phyloP scores from a whole-genome alignment of 2,888 invertebrate species.

The Brenthis ino region DNA sequence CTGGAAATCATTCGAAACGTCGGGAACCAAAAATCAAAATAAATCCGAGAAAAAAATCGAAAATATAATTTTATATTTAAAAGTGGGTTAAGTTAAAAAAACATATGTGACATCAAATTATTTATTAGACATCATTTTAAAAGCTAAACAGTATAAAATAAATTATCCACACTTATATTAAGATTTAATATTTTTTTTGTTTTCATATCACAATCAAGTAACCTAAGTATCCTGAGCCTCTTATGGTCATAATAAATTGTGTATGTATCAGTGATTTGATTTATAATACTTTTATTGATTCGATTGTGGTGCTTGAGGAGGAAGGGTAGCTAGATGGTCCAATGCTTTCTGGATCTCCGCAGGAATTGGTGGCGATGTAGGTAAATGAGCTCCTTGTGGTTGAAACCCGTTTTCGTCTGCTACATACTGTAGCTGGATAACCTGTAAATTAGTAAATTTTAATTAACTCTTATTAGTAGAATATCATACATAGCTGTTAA shows the following conservation, averaged over 20 bases:
- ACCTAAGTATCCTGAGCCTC: constrained; percentile 18
- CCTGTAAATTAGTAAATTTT: constrained; percentile 50
- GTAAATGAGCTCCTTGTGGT: constrained; percentile 84
- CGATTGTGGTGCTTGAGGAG: constrained; percentile 69
- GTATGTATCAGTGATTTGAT: constrained; percentile 9
- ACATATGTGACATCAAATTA: constrained; percentile 12
- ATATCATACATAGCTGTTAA: background rate
- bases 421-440: constrained; percentile 84
- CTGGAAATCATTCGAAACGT: no score
- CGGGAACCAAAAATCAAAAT: no score
- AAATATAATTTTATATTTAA: no score
- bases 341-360: constrained; percentile 85
- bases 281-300: constrained; percentile 34
- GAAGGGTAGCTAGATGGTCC: constrained; percentile 84
- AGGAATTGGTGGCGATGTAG: constrained; percentile 86
- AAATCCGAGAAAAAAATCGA: no score
- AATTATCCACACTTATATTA: constrained; percentile 17
- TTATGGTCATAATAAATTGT: constrained; percentile 21
- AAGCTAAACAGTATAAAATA: constrained; percentile 18
- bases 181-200: constrained; percentile 6
- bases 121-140: constrained; percentile 23
- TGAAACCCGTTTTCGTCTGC: constrained; percentile 90
- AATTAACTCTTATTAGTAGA: background rate
- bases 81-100: background rate
- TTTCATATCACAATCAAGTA: constrained; percentile 6